Percentiles rank a stretch among this genome's conserved stretches.
Evolutionary conservation across 2,888 invertebrate genomes (phyloP).

Genomic region (Melanargia galathea): DNA sequence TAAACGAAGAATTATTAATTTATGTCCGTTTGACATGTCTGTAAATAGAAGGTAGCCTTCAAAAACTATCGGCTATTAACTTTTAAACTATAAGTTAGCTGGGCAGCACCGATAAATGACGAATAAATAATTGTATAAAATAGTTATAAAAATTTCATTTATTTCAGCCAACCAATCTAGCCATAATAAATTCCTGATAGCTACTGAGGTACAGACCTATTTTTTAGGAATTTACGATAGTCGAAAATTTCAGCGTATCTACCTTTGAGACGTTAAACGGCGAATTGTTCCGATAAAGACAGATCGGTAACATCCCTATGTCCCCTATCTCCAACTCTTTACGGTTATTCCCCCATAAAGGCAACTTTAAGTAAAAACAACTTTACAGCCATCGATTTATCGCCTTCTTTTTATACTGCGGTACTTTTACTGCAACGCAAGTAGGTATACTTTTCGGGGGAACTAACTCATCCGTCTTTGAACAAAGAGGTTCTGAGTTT

Average conservation of each 20-base stretch:
- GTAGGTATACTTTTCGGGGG: background rate
- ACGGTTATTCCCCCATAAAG: constrained; percentile 76
- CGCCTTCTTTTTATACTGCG: constrained; percentile 62
- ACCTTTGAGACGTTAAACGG: constrained; percentile 30
- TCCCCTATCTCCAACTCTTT: constrained; percentile 68
- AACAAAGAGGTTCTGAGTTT: background rate
- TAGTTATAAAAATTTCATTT: background rate
- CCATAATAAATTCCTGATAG: background rate
- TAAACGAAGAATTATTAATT: no score
- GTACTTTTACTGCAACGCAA: constrained; percentile 57
- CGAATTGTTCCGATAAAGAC: constrained; percentile 61
- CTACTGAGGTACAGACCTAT: background rate
- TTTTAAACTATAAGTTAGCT: no score
- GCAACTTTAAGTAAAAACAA: constrained; percentile 75
- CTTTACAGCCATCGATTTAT: constrained; percentile 72
- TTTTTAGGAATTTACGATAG: constrained; percentile 7
- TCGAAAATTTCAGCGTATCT: constrained; percentile 8
- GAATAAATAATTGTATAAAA: background rate
- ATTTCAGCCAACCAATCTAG: background rate
- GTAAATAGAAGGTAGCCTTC: no score
- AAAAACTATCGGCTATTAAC: no score
- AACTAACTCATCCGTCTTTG: background rate
- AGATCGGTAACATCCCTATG: constrained; percentile 62
- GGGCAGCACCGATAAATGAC: no score
- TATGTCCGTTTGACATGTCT: no score